phyloP scores from a whole-genome alignment of 1,140 invertebrate genomes.

The Pantala flavescens region DNA sequence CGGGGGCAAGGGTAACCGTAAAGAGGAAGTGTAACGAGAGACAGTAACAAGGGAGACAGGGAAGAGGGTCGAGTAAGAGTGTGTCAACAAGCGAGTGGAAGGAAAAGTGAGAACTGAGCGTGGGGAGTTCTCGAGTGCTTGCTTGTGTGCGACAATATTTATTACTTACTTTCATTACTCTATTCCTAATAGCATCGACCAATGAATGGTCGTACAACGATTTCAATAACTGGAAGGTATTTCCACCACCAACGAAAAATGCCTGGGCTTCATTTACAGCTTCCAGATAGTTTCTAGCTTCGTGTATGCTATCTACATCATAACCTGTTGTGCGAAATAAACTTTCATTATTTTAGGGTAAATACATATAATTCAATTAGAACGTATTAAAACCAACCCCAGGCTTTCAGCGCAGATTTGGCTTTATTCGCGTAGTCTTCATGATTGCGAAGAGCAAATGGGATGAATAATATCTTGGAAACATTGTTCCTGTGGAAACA shows the following conservation, averaged over 20 bases:
- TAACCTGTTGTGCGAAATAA: slow-evolving; percentile 33
- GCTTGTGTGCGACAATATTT: too few species aligned
- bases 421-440: slow-evolving; percentile 56
- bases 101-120: too few species aligned
- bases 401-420: slow-evolving; percentile 44
- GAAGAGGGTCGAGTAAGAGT: too few species aligned
- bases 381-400: slow-evolving; percentile 38
- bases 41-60: too few species aligned
- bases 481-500: slow-evolving; percentile 47
- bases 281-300: slow-evolving; percentile 38
- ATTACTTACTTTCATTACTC: slow-evolving; percentile 32
- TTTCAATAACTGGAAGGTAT: slow-evolving; percentile 62
- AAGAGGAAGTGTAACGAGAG: too few species aligned
- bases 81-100: too few species aligned
- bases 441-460: slow-evolving; percentile 58
- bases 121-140: too few species aligned
- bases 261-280: slow-evolving; percentile 53
- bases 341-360: not conserved
- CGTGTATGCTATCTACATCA: slow-evolving; percentile 52
- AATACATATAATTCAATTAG: slow-evolving; percentile 21
- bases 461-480: slow-evolving; percentile 58
- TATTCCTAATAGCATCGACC: slow-evolving; percentile 49
- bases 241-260: slow-evolving; percentile 69
- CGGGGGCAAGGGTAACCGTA: too few species aligned
- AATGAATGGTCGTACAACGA: slow-evolving; percentile 57